A percentile compares a stretch with the other conserved stretches of the same genome.
Conservation (phyloP, 2,113 vertebrate genomes). For the Oreotrochilus melanogaster region DNA sequence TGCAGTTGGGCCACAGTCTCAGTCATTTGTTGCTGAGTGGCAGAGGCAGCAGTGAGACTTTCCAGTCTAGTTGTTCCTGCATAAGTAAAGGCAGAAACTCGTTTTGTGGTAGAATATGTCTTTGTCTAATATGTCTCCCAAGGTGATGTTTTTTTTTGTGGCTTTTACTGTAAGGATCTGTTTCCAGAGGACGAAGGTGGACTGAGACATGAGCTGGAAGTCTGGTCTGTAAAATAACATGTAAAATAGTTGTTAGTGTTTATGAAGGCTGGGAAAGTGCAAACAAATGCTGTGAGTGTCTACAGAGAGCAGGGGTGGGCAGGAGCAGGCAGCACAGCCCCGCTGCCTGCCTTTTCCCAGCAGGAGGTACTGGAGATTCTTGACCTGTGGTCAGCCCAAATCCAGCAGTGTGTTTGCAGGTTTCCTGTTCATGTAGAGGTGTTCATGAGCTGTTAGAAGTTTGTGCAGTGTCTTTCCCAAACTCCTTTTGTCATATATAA, state of each 20-base stretch:
- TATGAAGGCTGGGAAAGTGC: not conserved
- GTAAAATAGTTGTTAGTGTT: conserved; percentile 46
- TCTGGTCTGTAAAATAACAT: conserved; percentile 24
- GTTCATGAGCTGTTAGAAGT: conserved; percentile 17
- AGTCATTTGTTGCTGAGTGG: not conserved
- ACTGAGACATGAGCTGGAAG: not conserved
- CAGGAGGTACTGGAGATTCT: too few relatives aligned
- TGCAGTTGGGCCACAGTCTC: conserved; percentile 58
- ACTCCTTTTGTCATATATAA: conserved; percentile 28
- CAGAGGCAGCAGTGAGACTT: not conserved
- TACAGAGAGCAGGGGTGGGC: not conserved
- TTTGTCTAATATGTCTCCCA: conserved; percentile 75
- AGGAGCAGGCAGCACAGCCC: not conserved
- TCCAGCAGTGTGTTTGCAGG: not conserved
- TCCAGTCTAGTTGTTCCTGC: conserved; percentile 25
- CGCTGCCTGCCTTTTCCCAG: not conserved
- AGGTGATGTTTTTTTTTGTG: conserved; percentile 70
- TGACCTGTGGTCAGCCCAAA: not conserved
- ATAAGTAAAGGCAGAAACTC: conserved; percentile 65
- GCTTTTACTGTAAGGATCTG: conserved; percentile 64
- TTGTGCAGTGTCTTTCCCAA: not conserved
- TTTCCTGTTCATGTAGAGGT: not conserved
- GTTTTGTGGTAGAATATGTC: conserved; percentile 69
- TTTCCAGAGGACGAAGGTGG: conserved; percentile 18
- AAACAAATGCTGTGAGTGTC: not conserved